phyloP scores from a whole-genome alignment of 2,113 vertebrate species.

The Nothoprocta perdicaria region DNA sequence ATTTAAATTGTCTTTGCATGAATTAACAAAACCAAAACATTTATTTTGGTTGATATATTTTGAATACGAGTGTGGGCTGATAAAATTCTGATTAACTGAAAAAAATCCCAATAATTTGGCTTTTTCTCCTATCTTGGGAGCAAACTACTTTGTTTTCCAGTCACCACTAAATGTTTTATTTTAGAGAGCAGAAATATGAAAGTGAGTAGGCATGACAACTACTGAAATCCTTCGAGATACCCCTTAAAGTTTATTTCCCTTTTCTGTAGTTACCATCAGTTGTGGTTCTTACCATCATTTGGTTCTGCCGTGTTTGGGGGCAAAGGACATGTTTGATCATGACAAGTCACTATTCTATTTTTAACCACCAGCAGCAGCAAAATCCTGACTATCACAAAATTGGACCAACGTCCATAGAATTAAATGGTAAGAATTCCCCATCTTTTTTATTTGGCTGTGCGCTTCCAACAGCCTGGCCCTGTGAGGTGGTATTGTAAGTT shows the following conservation, averaged over 20 bases:
- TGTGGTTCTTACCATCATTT: not conserved
- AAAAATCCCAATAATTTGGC: not conserved
- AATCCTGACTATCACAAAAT: not conserved
- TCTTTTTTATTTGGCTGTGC: not conserved
- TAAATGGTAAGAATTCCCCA: not conserved
- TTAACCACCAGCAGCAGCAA: not conserved
- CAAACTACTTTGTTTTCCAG: not conserved
- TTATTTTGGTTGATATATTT: not conserved
- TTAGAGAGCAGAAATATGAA: not conserved
- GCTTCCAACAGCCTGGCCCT: not conserved
- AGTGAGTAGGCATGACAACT: not conserved
- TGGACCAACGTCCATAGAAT: not conserved
- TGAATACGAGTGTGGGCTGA: not conserved
- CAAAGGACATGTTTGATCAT: not conserved
- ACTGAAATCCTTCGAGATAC: not conserved
- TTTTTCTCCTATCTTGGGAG: conserved; percentile 1
- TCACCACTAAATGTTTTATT: not conserved
- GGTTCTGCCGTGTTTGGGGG: not conserved
- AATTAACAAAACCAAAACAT: conserved; percentile 20
- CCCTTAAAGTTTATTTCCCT: not conserved
- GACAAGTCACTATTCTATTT: not conserved
- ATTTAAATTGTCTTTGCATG: conserved; percentile 14
- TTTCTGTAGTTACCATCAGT: not conserved
- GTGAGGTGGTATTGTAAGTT: not conserved
- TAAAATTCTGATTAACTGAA: conserved; percentile 1